Percentiles rank a stretch among this genome's conserved stretches.
These are phyloP conservation scores for Puntigrus tetrazona DNA, from an alignment of 2,113 vertebrate species.

Conservation along the genomic window DNA sequence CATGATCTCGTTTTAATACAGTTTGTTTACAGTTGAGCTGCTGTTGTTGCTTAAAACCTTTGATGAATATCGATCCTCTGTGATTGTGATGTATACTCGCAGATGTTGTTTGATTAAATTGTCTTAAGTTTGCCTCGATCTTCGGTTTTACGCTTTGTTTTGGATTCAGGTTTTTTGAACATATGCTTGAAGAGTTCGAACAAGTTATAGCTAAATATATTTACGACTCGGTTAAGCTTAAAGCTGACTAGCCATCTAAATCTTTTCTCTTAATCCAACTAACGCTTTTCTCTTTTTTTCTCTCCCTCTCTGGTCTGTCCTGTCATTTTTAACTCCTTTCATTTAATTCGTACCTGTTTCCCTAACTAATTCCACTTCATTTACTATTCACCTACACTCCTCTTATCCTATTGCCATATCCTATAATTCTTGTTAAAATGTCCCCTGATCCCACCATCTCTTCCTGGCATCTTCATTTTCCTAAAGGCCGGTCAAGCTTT, in stretches of 20 bases:
- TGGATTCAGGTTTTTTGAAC: background rate
- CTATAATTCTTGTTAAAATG: background rate
- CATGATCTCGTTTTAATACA: background rate
- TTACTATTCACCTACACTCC: background rate
- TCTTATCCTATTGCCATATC: background rate
- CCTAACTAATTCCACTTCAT: background rate
- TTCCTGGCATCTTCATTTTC: background rate
- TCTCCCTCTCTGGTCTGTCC: background rate
- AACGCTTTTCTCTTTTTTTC: conserved; percentile 41
- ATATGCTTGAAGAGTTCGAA: background rate
- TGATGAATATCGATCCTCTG: background rate
- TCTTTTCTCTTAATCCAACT: conserved; percentile 49
- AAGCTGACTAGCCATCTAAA: conserved; percentile 37
- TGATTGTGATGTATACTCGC: background rate
- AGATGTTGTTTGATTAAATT: conserved; percentile 29
- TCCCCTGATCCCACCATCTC: background rate
- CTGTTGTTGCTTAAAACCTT: background rate
- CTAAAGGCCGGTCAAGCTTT: conserved; percentile 81
- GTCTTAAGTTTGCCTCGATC: background rate
- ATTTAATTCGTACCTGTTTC: background rate
- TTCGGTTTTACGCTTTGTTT: background rate
- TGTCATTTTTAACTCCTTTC: conserved; percentile 1
- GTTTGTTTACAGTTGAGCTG: background rate
- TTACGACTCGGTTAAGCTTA: background rate
- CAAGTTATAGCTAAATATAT: background rate